Conservation (phyloP, 2,797 vertebrate species). For the Lophius americanus region DNA sequence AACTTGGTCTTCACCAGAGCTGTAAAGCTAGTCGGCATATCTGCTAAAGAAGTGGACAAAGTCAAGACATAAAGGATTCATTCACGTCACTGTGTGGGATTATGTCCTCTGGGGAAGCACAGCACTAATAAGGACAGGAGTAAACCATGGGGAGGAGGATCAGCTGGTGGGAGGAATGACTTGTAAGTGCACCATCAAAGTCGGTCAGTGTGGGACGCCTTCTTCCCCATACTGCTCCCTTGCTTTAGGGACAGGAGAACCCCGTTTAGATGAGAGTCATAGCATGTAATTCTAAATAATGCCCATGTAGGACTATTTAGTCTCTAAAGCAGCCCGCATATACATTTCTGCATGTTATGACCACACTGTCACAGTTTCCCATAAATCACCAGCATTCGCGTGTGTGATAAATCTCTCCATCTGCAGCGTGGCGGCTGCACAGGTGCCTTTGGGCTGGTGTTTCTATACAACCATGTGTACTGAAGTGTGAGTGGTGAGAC, state of each 20-base stretch:
- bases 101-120: constrained; percentile 52
- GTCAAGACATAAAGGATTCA: constrained; percentile 70
- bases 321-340: constrained; percentile 57
- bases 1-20: constrained; percentile 33
- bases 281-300: constrained; percentile 58
- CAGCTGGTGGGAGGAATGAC: constrained; percentile 32
- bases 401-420: constrained; percentile 70
- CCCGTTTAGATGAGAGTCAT: constrained; percentile 45
- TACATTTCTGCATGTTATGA: constrained; percentile 71
- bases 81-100: constrained; percentile 70
- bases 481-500: constrained; percentile 25
- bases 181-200: constrained; percentile 72
- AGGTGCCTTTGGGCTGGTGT: constrained; percentile 64
- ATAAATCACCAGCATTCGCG: constrained; percentile 70
- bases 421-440: constrained; percentile 57
- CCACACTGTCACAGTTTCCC: constrained; percentile 62
- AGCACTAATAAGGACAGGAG: constrained; percentile 54
- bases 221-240: constrained; percentile 30
- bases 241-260: constrained; percentile 32
- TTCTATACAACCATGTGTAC: constrained; percentile 70
- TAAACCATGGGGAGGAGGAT: constrained; percentile 45
- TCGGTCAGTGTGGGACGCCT: constrained; percentile 61
- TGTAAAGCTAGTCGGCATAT: constrained; percentile 69
- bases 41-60: constrained; percentile 68
- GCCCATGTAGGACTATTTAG: constrained; percentile 60